Percentiles rank a stretch among this genome's conserved stretches.
These are phyloP conservation scores for Julus scanicus DNA, from an alignment of 2,888 invertebrate species.

Conservation along the genomic window DNA sequence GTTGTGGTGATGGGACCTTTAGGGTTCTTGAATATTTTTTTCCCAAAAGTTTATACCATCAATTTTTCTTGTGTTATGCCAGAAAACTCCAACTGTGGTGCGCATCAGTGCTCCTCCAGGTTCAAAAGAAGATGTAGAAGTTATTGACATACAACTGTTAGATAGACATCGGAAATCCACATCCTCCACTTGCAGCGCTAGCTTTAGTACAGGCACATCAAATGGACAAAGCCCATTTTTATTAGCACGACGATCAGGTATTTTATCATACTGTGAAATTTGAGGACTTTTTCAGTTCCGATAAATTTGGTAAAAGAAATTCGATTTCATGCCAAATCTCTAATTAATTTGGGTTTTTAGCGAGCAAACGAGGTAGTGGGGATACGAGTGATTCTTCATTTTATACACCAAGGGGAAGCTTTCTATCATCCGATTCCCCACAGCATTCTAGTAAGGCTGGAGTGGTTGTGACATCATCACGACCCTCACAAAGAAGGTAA, in stretches of 20 bases:
- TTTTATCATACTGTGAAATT: no score
- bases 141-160: constrained; percentile 46
- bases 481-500: constrained; percentile 87
- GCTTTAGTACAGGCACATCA: constrained; percentile 6
- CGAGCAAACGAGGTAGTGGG: constrained; percentile 61
- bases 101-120: constrained; percentile 53
- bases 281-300: no score
- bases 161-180: constrained; percentile 54
- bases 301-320: no score
- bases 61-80: not conserved
- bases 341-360: not conserved
- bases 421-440: constrained; percentile 71
- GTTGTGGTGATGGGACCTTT: no score
- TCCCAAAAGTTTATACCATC: not conserved
- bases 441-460: constrained; percentile 80
- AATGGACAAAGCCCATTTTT: constrained; percentile 49
- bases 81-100: constrained; percentile 52
- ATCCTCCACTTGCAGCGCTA: constrained; percentile 50
- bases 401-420: constrained; percentile 72
- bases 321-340: no score
- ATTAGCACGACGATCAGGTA: constrained; percentile 37
- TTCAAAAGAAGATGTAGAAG: constrained; percentile 3
- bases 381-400: constrained; percentile 59
- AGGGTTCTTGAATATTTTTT: not conserved
- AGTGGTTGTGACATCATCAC: constrained; percentile 89